Conservation (phyloP, 1,140 invertebrate species). For the Pogonognathellus flavescens region DNA sequence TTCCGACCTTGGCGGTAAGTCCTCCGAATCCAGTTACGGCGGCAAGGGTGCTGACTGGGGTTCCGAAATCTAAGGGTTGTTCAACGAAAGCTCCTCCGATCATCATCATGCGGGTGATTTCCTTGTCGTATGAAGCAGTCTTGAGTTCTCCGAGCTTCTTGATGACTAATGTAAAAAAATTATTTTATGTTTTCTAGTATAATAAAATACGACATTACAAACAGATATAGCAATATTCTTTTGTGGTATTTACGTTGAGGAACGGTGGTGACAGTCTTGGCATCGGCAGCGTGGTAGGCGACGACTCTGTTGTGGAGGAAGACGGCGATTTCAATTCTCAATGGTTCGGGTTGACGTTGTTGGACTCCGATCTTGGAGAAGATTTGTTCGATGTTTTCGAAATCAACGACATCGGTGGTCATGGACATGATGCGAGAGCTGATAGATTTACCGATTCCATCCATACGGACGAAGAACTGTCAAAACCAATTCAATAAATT, state of each 20-base stretch:
- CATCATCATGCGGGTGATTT: slow-evolving; percentile 60
- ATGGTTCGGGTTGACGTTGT: slow-evolving; percentile 57
- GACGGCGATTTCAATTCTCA: slow-evolving; percentile 64
- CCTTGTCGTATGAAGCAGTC: slow-evolving; percentile 61
- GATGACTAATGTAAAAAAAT: slow-evolving; percentile 45
- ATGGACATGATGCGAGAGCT: slow-evolving; percentile 60
- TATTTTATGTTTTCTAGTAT: not conserved
- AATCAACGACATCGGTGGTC: slow-evolving; percentile 61
- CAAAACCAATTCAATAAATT: not conserved
- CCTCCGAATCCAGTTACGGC: slow-evolving; percentile 54
- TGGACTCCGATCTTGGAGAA: slow-evolving; percentile 65
- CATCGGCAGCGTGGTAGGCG: slow-evolving; percentile 65
- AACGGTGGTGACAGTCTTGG: slow-evolving; percentile 61
- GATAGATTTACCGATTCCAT: slow-evolving; percentile 65
- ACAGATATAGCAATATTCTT: not conserved
- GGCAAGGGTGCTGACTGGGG: slow-evolving; percentile 60
- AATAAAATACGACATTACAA: not conserved
- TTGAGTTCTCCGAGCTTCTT: slow-evolving; percentile 61
- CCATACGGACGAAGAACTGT: slow-evolving; percentile 64
- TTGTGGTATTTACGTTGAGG: slow-evolving; percentile 44
- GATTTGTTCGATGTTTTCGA: slow-evolving; percentile 57
- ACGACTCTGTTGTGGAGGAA: slow-evolving; percentile 62
- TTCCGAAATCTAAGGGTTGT: slow-evolving; percentile 61
- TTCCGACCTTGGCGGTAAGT: slow-evolving; percentile 57
- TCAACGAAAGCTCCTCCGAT: slow-evolving; percentile 64